Evolutionary conservation across 2,888 invertebrate genomes (phyloP), one percentile per base, ranked within the genome.

Genomic region (Saturnia pavonia): DNA sequence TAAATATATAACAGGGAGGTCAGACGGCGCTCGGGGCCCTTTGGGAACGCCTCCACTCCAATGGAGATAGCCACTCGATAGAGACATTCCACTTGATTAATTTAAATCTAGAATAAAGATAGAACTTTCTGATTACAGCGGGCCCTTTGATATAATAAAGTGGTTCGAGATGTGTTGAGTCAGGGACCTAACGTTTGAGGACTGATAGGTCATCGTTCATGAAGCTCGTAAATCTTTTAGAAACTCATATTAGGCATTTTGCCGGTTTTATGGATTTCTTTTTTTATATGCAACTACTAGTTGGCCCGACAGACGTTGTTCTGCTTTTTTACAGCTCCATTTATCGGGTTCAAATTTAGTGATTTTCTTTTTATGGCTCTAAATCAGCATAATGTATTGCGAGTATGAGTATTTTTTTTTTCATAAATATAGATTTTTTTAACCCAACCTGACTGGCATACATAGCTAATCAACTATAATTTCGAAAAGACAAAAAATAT

Each of bases 51-150:
- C 76, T 73, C 76, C 79, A 80, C 79, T 80, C 75, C 70, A 71
- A 74, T 76, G 78, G 76, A 80, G 81, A 79, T 78, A 76, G 75
- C 73, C 75, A 78, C 74, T 78, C 73, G 78, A 82, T 82, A 78
- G 80, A 82, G 82, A 84, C 82, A 82, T 83, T 85, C 80, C 79
- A 79, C 79, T 81, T 85, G 83, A 87, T 85, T 86, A 82, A 85
- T 86, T 85, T 82, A 78, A 78, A 79, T 76, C 74, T 74, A 75
- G 76, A 72, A 75, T 74, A 74, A 76, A 77, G 77, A 75, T 77
- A 72, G 71, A 54, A 48, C 66, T n/a, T n/a, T 72, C 69, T 60
- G 72, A 67, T 70, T 48, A 69, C 63, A 70, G 34, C 68, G 40
- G 63, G 48, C 65, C 60, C 40, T 66, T 67, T 34, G 43, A 69